A percentile compares a stretch with the other conserved stretches of the same genome.
Conservation (phyloP, 1,140 invertebrate genomes). For the Caligus rogercresseyi region DNA sequence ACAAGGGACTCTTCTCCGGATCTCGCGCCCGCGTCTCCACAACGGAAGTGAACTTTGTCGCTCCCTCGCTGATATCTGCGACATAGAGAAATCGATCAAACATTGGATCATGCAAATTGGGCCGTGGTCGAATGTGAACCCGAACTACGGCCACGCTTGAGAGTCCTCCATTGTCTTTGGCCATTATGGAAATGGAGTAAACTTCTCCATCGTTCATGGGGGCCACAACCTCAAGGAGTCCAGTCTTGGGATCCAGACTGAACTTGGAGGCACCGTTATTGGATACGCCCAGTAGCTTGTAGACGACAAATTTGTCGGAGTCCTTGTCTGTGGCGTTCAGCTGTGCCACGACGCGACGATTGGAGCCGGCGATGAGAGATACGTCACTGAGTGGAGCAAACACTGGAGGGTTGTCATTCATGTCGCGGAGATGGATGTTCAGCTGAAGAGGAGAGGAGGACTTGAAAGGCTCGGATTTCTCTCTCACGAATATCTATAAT, state of each 20-base stretch:
- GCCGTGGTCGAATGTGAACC: slow-evolving; percentile 55
- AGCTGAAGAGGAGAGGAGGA: slow-evolving; percentile 60
- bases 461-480: slow-evolving; percentile 47
- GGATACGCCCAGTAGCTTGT: slow-evolving; percentile 68
- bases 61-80: slow-evolving; percentile 30
- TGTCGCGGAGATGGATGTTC: slow-evolving; percentile 53
- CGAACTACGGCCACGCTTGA: slow-evolving; percentile 57
- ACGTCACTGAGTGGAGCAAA: slow-evolving; percentile 54
- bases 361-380: slow-evolving; percentile 58
- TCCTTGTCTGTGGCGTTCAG: slow-evolving; percentile 66
- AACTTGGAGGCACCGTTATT: slow-evolving; percentile 72
- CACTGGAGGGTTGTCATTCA: slow-evolving; percentile 64
- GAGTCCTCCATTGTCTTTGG: slow-evolving; percentile 34
- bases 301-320: slow-evolving; percentile 60
- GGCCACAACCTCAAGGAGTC: slow-evolving; percentile 43
- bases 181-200: slow-evolving; percentile 68
- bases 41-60: slow-evolving; percentile 17
- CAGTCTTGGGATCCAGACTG: slow-evolving; percentile 56
- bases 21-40: slow-evolving; percentile 47
- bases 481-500: slow-evolving; percentile 46
- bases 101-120: slow-evolving; percentile 61
- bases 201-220: slow-evolving; percentile 64
- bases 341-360: slow-evolving; percentile 48
- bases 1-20: slow-evolving; percentile 67
- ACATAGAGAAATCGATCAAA: slow-evolving; percentile 61